A percentile compares a stretch with the other conserved stretches of the same genome.
Conservation (phyloP, 2,113 vertebrate species). For the Ctenomys sociabilis region DNA sequence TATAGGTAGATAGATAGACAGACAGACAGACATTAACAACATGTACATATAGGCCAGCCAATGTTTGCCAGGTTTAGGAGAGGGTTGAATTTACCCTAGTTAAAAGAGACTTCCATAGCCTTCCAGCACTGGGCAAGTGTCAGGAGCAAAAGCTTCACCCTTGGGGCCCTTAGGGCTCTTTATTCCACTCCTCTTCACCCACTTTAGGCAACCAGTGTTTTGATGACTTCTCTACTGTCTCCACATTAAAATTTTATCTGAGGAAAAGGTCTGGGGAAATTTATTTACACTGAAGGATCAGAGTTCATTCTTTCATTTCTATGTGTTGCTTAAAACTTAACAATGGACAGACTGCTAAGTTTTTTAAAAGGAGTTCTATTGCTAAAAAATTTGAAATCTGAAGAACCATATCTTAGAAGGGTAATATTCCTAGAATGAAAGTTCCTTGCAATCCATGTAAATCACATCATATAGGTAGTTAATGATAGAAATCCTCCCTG, state of each 20-base stretch:
- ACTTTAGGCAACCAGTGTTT: neutral
- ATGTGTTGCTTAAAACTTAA: neutral
- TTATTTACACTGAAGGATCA: conserved; percentile 40
- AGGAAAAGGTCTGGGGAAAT: conserved; percentile 11
- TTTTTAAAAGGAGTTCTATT: neutral
- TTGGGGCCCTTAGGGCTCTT: neutral
- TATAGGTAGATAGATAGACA: too few species aligned
- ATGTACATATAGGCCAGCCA: neutral
- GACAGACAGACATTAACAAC: too few species aligned
- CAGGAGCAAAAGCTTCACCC: neutral
- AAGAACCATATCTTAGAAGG: neutral
- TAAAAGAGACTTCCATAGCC: conserved; percentile 12
- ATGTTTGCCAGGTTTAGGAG: conserved; percentile 39
- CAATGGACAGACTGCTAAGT: neutral
- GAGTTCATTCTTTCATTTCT: neutral
- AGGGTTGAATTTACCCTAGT: neutral
- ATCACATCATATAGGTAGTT: neutral
- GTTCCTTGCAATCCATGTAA: neutral
- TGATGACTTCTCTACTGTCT: conserved; percentile 5
- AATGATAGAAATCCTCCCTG: neutral
- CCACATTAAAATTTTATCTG: neutral
- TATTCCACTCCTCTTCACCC: neutral
- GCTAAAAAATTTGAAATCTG: conserved; percentile 41
- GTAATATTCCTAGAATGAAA: neutral
- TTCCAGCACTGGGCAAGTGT: neutral